Evolutionary conservation across 2,113 vertebrate genomes (phyloP).

Genomic region (Benitochromis conjunctus): DNA sequence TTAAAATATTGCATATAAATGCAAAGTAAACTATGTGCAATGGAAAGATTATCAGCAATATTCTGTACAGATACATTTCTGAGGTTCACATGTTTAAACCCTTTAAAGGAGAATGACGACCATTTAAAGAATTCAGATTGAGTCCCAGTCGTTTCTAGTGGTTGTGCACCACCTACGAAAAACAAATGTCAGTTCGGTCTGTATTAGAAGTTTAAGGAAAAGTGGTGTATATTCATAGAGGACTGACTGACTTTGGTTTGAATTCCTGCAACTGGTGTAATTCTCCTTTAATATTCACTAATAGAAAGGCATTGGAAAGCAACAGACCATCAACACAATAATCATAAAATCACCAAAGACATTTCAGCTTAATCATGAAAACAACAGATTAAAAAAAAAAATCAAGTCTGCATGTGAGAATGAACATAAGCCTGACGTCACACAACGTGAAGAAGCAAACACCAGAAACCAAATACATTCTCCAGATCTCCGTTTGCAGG

Average conservation of each 20-base stretch:
- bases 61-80: conserved; percentile 70
- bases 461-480: not conserved
- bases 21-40: conserved; percentile 72
- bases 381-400: not conserved
- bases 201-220: not conserved
- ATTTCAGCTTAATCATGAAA: not conserved
- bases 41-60: conserved; percentile 79
- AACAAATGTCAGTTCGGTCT: not conserved
- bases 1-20: conserved; percentile 73
- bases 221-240: not conserved
- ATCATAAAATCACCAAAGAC: conserved; percentile 27
- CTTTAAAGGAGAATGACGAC: conserved; percentile 9
- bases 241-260: not conserved
- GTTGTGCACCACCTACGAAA: not conserved
- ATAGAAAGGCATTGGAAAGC: conserved; percentile 45
- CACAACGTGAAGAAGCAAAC: not conserved
- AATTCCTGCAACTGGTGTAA: not conserved
- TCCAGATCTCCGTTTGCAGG: not conserved
- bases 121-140: not conserved
- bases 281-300: conserved; percentile 15
- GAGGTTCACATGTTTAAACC: conserved; percentile 69
- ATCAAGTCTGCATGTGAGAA: not conserved
- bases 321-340: conserved; percentile 26
- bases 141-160: not conserved
- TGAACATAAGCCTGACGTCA: not conserved